phyloP scores from a whole-genome alignment of 2,797 vertebrate genomes.

The Valencia hispanica region DNA sequence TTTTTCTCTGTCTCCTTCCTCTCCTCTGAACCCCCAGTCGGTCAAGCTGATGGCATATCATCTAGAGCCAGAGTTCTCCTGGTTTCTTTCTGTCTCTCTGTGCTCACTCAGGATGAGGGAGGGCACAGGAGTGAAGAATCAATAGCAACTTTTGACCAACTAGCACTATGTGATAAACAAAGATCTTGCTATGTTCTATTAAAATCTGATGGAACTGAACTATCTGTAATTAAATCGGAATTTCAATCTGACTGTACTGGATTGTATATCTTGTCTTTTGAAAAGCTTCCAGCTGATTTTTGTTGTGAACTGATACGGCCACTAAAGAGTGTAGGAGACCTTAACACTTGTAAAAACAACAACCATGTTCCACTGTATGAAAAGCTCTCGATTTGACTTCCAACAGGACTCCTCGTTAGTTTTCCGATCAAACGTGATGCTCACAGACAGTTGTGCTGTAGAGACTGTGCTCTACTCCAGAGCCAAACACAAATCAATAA shows the following conservation, averaged over 20 bases:
- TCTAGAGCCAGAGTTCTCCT: not conserved
- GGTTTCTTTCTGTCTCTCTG: not conserved
- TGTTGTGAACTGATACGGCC: not conserved
- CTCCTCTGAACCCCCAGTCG: not conserved
- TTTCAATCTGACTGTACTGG: too few relatives aligned
- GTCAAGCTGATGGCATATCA: not conserved
- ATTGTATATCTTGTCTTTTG: not conserved
- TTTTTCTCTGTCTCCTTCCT: not conserved
- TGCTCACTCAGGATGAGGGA: not conserved
- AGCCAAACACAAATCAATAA: constrained; percentile 44
- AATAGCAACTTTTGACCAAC: not conserved
- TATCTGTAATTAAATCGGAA: not conserved
- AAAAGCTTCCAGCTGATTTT: not conserved
- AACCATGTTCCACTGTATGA: not conserved
- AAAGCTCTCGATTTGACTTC: not conserved
- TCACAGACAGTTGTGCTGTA: not conserved
- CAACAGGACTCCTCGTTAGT: not conserved
- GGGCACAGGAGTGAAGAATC: not conserved
- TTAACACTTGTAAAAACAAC: not conserved
- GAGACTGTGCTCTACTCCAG: constrained; percentile 11
- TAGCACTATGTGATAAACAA: not conserved
- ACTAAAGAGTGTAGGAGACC: not conserved
- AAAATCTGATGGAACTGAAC: not conserved
- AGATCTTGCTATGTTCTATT: not conserved
- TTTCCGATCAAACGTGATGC: not conserved